phyloP scores from a whole-genome alignment of 2,888 invertebrate genomes.

The Frankliniella fusca region DNA sequence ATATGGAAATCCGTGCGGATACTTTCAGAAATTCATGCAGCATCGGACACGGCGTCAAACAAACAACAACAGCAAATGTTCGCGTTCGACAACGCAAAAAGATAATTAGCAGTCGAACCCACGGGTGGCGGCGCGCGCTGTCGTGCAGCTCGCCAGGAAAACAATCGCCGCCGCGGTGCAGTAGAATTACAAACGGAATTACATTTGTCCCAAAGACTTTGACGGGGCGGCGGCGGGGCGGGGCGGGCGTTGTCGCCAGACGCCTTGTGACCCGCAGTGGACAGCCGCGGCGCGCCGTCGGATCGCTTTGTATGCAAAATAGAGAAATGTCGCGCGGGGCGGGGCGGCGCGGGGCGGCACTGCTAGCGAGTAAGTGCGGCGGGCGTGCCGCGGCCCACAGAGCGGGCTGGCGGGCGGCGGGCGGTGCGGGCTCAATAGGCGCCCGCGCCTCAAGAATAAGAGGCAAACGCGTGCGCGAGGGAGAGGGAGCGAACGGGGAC shows the following conservation, averaged over 20 bases:
- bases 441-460: too few relatives aligned
- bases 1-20: too few relatives aligned
- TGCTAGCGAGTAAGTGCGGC: not conserved
- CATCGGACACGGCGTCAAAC: too few relatives aligned
- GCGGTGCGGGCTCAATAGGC: not conserved
- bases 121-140: not conserved
- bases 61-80: too few relatives aligned
- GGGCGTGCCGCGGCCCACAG: not conserved
- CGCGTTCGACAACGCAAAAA: too few relatives aligned
- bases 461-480: too few relatives aligned
- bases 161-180: not conserved
- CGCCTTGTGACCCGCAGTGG: not conserved
- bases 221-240: not conserved
- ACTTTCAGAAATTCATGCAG: too few relatives aligned
- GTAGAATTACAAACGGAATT: not conserved
- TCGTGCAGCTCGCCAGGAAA: not conserved
- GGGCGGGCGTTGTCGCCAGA: not conserved
- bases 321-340: conserved; percentile 13
- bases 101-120: too few relatives aligned
- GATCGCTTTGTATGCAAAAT: conserved; percentile 8
- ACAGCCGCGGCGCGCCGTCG: not conserved
- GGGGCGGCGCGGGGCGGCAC: not conserved
- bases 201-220: not conserved
- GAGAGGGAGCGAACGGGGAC: too few relatives aligned
- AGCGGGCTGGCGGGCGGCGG: not conserved